phyloP scores from a whole-genome alignment of 2,888 invertebrate genomes.

The Drosophila longiperda region DNA sequence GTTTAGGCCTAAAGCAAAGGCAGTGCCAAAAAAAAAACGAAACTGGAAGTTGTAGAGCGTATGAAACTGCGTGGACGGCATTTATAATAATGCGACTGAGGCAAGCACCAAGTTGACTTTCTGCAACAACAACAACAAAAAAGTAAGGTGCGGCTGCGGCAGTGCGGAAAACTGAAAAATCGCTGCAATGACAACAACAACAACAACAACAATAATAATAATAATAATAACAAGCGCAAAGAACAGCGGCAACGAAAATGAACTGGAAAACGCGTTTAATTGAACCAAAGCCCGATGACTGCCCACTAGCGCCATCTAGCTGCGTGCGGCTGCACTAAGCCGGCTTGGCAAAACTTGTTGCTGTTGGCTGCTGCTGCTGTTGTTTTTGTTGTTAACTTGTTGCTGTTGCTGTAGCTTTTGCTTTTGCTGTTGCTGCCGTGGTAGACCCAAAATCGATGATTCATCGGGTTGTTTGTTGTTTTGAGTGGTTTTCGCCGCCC shows the following conservation, averaged over 20 bases:
- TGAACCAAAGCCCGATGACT: constrained; percentile 66
- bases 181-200: constrained; percentile 37
- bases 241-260: constrained; percentile 45
- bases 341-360: constrained; percentile 57
- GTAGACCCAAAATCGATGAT: constrained; percentile 75
- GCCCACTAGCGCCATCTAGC: constrained; percentile 78
- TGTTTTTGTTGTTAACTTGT: constrained; percentile 22
- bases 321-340: constrained; percentile 70
- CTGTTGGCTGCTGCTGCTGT: constrained; percentile 29
- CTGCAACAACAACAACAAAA: constrained; percentile 28
- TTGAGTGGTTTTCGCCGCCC: constrained; percentile 63
- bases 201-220: constrained; percentile 9
- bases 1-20: constrained; percentile 38
- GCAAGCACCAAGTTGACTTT: constrained; percentile 50
- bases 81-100: constrained; percentile 78
- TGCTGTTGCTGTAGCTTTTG: constrained; percentile 20
- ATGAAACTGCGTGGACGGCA: constrained; percentile 83
- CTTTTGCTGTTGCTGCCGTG: constrained; percentile 38
- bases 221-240: constrained; percentile 17
- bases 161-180: constrained; percentile 68
- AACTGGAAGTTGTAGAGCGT: constrained; percentile 73
- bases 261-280: constrained; percentile 76
- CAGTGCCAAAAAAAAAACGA: constrained; percentile 45
- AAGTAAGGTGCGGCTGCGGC: constrained; percentile 77
- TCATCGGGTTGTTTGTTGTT: constrained; percentile 77